Conservation (phyloP, 2,797 vertebrate species). For the Bucorvus abyssinicus region DNA sequence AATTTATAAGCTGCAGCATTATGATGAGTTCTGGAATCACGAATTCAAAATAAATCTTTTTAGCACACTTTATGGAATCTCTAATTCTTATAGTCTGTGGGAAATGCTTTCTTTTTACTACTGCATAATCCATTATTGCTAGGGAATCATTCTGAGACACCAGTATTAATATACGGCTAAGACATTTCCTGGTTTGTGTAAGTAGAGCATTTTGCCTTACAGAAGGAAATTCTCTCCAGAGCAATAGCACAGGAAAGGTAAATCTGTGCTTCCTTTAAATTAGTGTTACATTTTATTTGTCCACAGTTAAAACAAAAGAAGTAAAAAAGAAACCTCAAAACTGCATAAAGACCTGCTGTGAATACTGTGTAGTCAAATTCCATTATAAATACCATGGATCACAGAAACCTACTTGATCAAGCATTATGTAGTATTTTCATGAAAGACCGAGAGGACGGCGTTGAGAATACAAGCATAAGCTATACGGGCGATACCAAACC, state of each 20-base stretch:
- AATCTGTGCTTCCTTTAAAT: background rate
- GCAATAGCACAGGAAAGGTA: background rate
- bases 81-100: slow-evolving; percentile 4
- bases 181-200: background rate
- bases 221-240: background rate
- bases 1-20: slow-evolving; percentile 28
- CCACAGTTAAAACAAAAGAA: background rate
- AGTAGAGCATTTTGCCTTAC: background rate
- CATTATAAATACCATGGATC: background rate
- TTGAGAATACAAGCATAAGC: background rate
- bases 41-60: slow-evolving; percentile 55
- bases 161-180: background rate
- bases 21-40: slow-evolving; percentile 25
- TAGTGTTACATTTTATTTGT: background rate
- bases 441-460: background rate
- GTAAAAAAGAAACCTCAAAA: background rate
- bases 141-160: slow-evolving; percentile 12
- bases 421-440: background rate
- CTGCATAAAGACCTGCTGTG: background rate
- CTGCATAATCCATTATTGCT: slow-evolving; percentile 26
- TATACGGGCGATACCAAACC: background rate
- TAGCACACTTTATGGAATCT: slow-evolving; percentile 10
- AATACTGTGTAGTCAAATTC: background rate
- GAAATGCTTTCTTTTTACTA: slow-evolving; percentile 17
- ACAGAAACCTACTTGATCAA: background rate